A percentile compares a stretch with the other conserved stretches of the same genome.
These are phyloP conservation scores for Halocynthia aurantium DNA, from an alignment of 23 tunicate genomes.

Conservation along the genomic window DNA sequence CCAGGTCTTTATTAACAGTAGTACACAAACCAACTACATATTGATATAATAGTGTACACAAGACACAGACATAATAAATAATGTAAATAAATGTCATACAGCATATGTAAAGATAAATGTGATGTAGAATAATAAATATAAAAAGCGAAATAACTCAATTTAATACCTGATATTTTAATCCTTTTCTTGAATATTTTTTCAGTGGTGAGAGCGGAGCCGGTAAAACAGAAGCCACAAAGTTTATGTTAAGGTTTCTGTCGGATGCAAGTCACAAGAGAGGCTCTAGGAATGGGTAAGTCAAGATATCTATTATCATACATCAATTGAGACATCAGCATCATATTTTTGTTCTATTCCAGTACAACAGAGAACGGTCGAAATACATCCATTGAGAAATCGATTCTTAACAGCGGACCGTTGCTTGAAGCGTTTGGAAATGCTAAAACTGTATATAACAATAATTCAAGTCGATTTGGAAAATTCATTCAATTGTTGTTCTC, in stretches of 20 bases:
- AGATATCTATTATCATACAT: background rate
- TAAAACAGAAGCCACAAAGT: slow-evolving; percentile 92
- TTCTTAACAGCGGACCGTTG: slow-evolving; percentile 83
- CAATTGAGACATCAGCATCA: background rate
- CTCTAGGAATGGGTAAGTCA: slow-evolving; percentile 53
- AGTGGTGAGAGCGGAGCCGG: slow-evolving; percentile 99
- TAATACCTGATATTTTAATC: background rate
- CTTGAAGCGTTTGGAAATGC: slow-evolving; percentile 98
- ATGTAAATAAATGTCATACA: too few species aligned
- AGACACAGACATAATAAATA: too few species aligned
- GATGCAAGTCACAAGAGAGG: slow-evolving; percentile 48
- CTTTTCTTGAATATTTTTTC: background rate
- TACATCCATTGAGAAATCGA: slow-evolving; percentile 78
- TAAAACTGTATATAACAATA: slow-evolving; percentile 90
- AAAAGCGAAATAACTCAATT: background rate
- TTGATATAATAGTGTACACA: too few species aligned
- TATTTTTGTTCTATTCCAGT: background rate
- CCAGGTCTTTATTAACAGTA: too few species aligned
- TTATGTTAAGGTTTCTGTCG: slow-evolving; percentile 78
- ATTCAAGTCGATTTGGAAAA: slow-evolving; percentile 98
- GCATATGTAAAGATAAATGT: too few species aligned
- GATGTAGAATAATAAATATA: background rate
- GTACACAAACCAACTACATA: background rate
- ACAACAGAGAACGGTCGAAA: slow-evolving; percentile 44
- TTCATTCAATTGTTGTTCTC: slow-evolving; percentile 77